Conservation (phyloP, 2,113 vertebrate genomes). For the Syngnathoides biaculeatus region DNA sequence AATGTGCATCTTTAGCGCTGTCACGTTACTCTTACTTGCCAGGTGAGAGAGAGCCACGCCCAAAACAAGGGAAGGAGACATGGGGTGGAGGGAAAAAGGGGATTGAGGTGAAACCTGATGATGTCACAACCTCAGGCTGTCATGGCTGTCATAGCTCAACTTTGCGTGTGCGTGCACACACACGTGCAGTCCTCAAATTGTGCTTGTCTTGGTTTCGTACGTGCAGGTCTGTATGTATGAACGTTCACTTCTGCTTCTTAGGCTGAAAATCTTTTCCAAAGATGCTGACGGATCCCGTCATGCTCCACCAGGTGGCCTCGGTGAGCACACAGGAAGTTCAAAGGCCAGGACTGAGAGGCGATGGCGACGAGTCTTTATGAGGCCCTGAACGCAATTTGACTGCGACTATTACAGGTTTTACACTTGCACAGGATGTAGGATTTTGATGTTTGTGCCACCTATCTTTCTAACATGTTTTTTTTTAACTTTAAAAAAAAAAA, state of each 20-base stretch:
- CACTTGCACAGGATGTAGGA: background rate
- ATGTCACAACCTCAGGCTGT: conserved; percentile 30
- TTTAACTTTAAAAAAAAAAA: background rate
- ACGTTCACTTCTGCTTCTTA: background rate
- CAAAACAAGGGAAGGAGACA: background rate
- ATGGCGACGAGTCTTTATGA: no score
- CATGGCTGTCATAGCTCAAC: conserved; percentile 42
- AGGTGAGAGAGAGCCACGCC: no score
- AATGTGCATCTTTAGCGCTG: no score
- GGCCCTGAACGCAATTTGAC: no score
- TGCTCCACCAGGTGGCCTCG: background rate
- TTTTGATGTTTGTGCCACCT: background rate
- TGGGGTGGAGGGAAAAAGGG: background rate
- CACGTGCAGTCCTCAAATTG: no score
- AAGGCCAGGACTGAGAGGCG: no score
- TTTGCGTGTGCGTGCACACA: conserved; percentile 30
- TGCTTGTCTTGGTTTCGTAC: background rate
- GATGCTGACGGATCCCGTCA: background rate
- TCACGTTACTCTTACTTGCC: no score
- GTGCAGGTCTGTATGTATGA: background rate
- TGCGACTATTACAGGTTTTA: no score
- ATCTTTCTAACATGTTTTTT: no score
- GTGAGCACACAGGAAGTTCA: background rate
- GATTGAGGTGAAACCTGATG: background rate
- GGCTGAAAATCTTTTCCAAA: background rate